Conservation (phyloP, 35 echinoderm and acorn worm species). For the Chiridota heheva region DNA sequence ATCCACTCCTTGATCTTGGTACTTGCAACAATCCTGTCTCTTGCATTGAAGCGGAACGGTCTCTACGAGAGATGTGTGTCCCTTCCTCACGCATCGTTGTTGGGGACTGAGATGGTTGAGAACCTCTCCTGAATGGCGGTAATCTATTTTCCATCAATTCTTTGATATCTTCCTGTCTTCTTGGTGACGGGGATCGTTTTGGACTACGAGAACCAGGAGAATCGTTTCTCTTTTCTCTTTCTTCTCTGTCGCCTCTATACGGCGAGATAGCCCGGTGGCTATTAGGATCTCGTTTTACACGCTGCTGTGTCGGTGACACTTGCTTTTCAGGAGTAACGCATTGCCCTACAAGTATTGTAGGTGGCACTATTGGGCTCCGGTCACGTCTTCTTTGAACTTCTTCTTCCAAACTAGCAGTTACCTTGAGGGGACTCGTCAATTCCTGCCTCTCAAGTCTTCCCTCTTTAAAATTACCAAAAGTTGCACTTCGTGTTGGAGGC, state of each 20-base stretch:
- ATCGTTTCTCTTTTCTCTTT: constrained; percentile 26
- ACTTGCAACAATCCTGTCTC: constrained; percentile 43
- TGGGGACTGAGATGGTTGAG: constrained; percentile 36
- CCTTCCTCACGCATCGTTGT: constrained; percentile 17
- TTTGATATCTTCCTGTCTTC: constrained; percentile 23
- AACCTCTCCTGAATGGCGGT: constrained; percentile 23
- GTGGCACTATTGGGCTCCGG: constrained; percentile 56
- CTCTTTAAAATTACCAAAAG: constrained; percentile 27
- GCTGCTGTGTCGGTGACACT: constrained; percentile 39
- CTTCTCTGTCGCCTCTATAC: background rate
- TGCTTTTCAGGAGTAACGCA: constrained; percentile 63
- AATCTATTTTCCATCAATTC: constrained; percentile 31
- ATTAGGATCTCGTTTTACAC: constrained; percentile 19
- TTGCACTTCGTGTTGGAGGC: constrained; percentile 55
- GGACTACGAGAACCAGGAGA: constrained; percentile 19
- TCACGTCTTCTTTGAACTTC: constrained; percentile 45
- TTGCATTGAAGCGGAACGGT: constrained; percentile 46
- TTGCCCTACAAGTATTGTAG: constrained; percentile 60
- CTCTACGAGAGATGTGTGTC: constrained; percentile 26
- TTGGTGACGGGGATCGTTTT: constrained; percentile 25
- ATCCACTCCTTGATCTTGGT: constrained; percentile 43
- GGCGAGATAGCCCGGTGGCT: constrained; percentile 33
- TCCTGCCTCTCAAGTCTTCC: constrained; percentile 9
- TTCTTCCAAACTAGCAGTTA: constrained; percentile 7
- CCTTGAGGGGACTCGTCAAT: background rate